Evolutionary conservation across 1,140 invertebrate species (phyloP).

Genomic region (Pectinophora gossypiella): DNA sequence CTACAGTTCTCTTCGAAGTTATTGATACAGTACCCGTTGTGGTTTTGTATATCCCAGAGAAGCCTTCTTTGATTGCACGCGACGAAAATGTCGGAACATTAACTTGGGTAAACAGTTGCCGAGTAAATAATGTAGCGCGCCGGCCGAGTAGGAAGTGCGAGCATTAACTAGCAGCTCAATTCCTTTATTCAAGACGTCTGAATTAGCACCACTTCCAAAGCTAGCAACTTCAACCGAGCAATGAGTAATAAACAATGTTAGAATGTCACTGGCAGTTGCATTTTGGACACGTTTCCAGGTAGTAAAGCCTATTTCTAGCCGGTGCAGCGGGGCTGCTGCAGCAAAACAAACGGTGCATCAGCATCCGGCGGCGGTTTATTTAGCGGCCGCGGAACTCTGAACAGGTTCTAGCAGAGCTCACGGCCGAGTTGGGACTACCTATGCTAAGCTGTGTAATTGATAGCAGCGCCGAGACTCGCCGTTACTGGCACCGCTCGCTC

Average conservation of each 20-base stretch:
- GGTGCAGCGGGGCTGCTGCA: not conserved
- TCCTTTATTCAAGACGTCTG: not conserved
- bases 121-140: not conserved
- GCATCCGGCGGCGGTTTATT: not conserved
- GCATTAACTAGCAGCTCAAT: not conserved
- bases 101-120: not conserved
- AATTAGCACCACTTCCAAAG: slow-evolving; percentile 5
- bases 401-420: not conserved
- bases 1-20: not conserved
- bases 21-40: not conserved
- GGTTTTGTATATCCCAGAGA: not conserved
- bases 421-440: not conserved
- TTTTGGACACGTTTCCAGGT: slow-evolving; percentile 3
- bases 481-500: too few relatives aligned
- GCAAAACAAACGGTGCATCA: not conserved
- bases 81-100: not conserved
- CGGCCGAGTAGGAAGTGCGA: not conserved
- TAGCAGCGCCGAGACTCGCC: not conserved
- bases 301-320: slow-evolving; percentile 1
- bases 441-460: slow-evolving; percentile 3
- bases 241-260: slow-evolving; percentile 6
- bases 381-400: not conserved
- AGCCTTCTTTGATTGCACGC: too few relatives aligned
- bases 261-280: not conserved
- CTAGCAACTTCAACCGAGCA: not conserved